Base-by-base conservation (phyloP, 2,888 invertebrate genomes). In the Harpalus rubripes region DNA sequence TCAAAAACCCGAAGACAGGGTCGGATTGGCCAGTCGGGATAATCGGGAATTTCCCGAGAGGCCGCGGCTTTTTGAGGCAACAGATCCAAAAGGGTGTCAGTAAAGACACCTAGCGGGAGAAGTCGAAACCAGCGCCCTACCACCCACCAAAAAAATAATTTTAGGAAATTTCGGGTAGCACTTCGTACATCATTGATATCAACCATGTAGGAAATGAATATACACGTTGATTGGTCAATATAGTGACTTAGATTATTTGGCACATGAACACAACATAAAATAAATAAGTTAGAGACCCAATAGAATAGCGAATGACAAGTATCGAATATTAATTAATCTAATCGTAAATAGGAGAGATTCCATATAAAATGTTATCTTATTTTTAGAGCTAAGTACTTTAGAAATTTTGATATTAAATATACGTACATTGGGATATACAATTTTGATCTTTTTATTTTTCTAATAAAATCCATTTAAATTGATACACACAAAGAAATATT, bases 191-290 rank as follows among this genome's bases (percentile, higher is more conserved):
- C 44, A 52, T 16, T 61, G 16, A 15, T 10, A 61, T 15, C 8
- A 61, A 61, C 15, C 18, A 61, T 15, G 1, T 61, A 61, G n/a
- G 56, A 56, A 22, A 26, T 26, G 22, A 26, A 16, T 18, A 61
- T 61, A 16, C 8, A 26, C 26, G n/a, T 63, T 12, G 12, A 39
- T 78, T 78, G 83, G 83, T 83, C 82, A 58, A 18, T 81, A 22
- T 39, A 41, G 7, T 83, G 83, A 83, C 83, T 83, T 83, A 83
- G 83, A 74, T 32, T 84, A 84, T 84, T 84, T 84, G 84, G 84
- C 84, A 84, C 84, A 84, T 84, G 78, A 84, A 84, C 76, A 84
- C 78, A 72, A 82, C 44, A 59, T 32, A 32, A 80, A 59, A 80
- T 80, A 80, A 80, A 80, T 80, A 41, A 80, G 22, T 32, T 76